Base-by-base conservation (phyloP, 2,113 vertebrate genomes). In the Sciurus niger region DNA sequence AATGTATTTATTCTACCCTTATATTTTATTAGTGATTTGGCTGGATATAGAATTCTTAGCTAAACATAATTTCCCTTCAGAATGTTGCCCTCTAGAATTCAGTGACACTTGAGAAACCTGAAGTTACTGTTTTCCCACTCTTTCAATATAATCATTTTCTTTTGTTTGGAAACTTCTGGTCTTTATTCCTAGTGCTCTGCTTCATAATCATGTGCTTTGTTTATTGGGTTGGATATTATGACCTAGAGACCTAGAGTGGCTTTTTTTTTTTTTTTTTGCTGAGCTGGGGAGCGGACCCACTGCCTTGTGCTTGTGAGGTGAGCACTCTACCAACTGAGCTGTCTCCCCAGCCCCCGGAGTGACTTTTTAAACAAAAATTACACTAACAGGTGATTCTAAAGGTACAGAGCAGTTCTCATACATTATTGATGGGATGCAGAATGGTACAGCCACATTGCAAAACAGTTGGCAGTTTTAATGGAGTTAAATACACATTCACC, bases 11-110 rank as follows among this genome's bases (percentile, higher is more conserved):
- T 87, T 53, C 51, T 63, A 46, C 16, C 25, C 63, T 78, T 8
- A 91, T n/a, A 60, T 20, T 91, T 55, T 67, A 58, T 22, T 24
- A 6, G 55, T 58, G 55, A 58, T 58, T 58, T 24, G 20, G 55
- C 55, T 58, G 55, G 55, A 51, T 77, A 70, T 83, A 90, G 63
- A 90, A 90, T 60, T 92, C 82, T 87, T 90, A 40, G 6, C 55
- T 58, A 58, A 22, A 22, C 20, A 24, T 77, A 37, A 87, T 78
- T 90, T 72, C 14, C 90, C 53, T 40, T 78, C 53, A 90, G 80
- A 58, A 58, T 78, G 32, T 70, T 96, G 37, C 51, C 10, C 77
- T 91, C 87, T 87, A 84, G n/a, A 95, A 78, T 17, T 51, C 37
- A 70, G 24, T 82, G 43, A 72, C 84, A 32, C n/a, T 83, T 90